phyloP scores from a whole-genome alignment of 2,113 vertebrate genomes.

The Leucoraja erinaceus region DNA sequence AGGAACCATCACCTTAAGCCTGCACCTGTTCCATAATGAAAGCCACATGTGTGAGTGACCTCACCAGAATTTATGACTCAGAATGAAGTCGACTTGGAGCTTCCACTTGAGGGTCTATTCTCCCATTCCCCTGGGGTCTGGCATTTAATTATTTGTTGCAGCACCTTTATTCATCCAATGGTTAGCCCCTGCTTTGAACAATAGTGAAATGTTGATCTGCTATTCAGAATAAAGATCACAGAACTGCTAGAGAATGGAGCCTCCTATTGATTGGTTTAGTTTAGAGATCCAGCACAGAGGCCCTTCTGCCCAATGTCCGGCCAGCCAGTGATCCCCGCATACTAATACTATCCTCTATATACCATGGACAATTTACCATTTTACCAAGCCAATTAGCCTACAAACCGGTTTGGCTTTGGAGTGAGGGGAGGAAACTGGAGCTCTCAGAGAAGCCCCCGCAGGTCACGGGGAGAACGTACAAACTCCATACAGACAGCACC shows the following conservation, averaged over 20 bases:
- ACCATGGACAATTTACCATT: no score
- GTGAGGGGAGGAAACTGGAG: no score
- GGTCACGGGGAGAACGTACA: no score
- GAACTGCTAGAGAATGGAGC: neutral
- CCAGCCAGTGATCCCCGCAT: no score
- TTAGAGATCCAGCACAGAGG: no score
- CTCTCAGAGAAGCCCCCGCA: no score
- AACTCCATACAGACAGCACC: no score
- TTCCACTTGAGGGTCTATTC: neutral
- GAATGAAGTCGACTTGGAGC: neutral
- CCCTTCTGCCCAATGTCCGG: no score
- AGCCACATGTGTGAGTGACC: constrained; percentile 12
- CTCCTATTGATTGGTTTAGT: neutral
- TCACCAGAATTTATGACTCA: constrained; percentile 7
- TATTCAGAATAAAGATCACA: neutral
- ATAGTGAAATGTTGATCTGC: neutral
- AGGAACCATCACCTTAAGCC: constrained; percentile 28
- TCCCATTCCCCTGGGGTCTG: neutral
- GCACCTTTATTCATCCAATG: neutral
- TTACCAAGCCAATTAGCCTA: no score
- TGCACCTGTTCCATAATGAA: constrained; percentile 31
- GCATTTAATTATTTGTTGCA: neutral
- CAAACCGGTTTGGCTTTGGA: no score
- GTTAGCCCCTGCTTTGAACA: neutral
- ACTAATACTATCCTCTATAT: no score